These are phyloP conservation scores for Mesoligia furuncula DNA, from an alignment of 2,888 invertebrate genomes.

Conservation along the genomic window DNA sequence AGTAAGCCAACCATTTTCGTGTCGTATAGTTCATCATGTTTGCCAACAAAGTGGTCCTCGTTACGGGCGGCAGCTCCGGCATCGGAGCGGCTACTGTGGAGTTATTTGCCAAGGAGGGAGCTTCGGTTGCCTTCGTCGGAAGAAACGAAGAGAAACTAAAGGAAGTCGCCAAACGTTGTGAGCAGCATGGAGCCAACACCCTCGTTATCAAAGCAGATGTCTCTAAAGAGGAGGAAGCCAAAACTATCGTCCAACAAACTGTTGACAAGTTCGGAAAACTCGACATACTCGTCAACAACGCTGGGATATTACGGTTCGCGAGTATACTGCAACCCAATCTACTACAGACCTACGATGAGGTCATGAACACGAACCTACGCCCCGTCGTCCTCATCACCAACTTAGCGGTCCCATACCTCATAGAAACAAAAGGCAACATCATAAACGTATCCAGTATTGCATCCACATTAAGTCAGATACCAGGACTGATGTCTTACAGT, in stretches of 20 bases:
- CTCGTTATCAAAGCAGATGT: constrained; percentile 44
- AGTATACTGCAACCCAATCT: constrained; percentile 50
- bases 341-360: constrained; percentile 63
- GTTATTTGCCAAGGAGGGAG: constrained; percentile 50
- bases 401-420: constrained; percentile 66
- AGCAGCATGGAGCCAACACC: constrained; percentile 3
- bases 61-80: constrained; percentile 68
- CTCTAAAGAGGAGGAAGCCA: constrained; percentile 48
- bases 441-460: constrained; percentile 69
- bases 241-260: constrained; percentile 35
- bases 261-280: constrained; percentile 36
- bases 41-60: constrained; percentile 64
- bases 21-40: constrained; percentile 41
- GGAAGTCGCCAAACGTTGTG: constrained; percentile 29
- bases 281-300: constrained; percentile 41
- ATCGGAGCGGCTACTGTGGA: constrained; percentile 65
- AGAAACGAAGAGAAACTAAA: constrained; percentile 60
- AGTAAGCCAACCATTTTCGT: background rate
- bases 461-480: constrained; percentile 83
- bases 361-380: constrained; percentile 68
- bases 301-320: constrained; percentile 27
- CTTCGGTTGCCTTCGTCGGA: constrained; percentile 64
- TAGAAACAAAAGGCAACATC: constrained; percentile 70
- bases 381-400: constrained; percentile 63
- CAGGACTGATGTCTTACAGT: constrained; percentile 84